Evolutionary conservation across 2,113 vertebrate species (phyloP).

Genomic region (Accipiter virgatus): DNA sequence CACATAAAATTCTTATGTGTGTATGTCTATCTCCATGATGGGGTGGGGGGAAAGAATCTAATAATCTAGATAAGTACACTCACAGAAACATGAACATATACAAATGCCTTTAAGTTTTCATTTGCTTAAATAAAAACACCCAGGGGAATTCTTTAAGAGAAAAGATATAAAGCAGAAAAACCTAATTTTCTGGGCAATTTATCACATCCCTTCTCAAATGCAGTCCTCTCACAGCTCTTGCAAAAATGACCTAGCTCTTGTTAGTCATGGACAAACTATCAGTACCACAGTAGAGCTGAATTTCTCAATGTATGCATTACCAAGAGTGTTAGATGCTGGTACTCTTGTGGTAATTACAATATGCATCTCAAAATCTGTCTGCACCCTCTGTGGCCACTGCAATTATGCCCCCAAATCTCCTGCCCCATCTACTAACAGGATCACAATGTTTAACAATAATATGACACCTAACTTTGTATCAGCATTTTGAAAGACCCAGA

Average conservation of each 20-base stretch:
- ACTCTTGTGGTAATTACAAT: background rate
- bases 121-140: background rate
- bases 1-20: background rate
- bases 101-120: background rate
- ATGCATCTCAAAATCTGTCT: background rate
- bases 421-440: background rate
- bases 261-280: background rate
- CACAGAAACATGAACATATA: background rate
- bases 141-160: background rate
- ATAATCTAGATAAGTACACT: background rate
- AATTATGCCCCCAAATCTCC: background rate
- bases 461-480: background rate
- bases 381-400: background rate
- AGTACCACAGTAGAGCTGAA: background rate
- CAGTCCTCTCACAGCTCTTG: background rate
- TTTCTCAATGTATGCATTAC: background rate
- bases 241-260: background rate
- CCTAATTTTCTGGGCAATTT: background rate
- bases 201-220: background rate
- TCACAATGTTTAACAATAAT: background rate
- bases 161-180: background rate
- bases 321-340: background rate
- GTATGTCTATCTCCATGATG: background rate
- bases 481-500: background rate
- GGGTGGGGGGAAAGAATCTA: rapidly evolving